These are phyloP conservation scores for Dinomys branickii DNA, from an alignment of 2,113 vertebrate species.

Conservation along the genomic window DNA sequence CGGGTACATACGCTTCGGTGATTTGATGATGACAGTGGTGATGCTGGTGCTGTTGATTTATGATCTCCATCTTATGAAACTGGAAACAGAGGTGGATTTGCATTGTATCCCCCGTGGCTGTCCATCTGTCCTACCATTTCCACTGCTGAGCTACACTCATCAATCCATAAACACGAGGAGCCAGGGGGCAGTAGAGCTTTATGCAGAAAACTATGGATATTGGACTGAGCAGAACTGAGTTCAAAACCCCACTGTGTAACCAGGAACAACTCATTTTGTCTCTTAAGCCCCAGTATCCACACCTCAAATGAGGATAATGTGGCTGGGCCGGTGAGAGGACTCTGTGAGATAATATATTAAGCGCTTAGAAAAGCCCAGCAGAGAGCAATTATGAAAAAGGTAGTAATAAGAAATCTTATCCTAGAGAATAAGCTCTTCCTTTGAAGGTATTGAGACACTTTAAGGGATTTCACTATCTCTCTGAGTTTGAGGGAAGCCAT, in stretches of 20 bases:
- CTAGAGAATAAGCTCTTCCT: slow-evolving; percentile 67
- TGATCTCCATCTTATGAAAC: not conserved
- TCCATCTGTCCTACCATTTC: not conserved
- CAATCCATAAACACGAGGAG: not conserved
- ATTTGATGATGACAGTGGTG: not conserved
- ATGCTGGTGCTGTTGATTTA: not conserved
- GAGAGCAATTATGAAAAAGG: slow-evolving; percentile 60
- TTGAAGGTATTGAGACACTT: slow-evolving; percentile 67
- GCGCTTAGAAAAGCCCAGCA: slow-evolving; percentile 37
- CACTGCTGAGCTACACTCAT: not conserved
- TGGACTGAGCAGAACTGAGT: not conserved
- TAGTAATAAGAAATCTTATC: slow-evolving; percentile 63
- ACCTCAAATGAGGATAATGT: slow-evolving; percentile 6
- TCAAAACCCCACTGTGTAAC: not conserved
- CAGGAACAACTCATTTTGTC: not conserved
- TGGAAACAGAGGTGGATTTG: not conserved
- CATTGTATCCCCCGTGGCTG: too few relatives aligned
- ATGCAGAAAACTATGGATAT: accelerated
- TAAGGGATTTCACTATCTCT: slow-evolving; percentile 62
- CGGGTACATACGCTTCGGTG: not conserved
- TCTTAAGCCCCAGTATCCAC: not conserved
- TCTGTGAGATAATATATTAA: slow-evolving; percentile 49
- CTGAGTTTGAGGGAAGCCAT: slow-evolving; percentile 51
- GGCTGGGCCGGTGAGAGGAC: not conserved
- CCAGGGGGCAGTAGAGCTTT: not conserved